Evolutionary conservation across 1,140 invertebrate species (phyloP), one percentile per base, ranked within the genome.

Genomic region (Eriocheir sinensis): DNA sequence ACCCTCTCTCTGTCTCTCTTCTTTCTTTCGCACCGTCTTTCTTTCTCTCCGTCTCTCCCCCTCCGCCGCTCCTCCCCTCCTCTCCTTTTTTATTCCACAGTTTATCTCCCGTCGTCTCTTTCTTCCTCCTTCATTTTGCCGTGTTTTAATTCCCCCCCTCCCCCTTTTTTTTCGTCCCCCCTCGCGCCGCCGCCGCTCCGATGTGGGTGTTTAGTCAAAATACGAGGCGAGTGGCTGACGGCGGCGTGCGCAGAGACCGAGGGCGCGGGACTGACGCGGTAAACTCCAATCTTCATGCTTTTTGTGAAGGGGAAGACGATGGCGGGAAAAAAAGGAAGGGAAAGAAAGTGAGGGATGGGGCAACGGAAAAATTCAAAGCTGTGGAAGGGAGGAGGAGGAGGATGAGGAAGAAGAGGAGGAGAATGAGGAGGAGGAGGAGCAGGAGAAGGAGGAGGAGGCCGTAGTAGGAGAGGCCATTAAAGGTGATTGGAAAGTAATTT

Each of bases 401-500:
- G 80, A 53, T 48, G 44, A 48, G 44, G 44, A 48, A 21, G 36
- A 88, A 27, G 85, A 88, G 27, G 85, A 88, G n/a, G 32, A 34
- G 36, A 38, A 89, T 15, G 86, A 48, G n/a, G 38, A 48, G 48
- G 30, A 60, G 89, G 41, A 91, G 53, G 89, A 89, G 40, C 40
- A 32, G 12, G 88, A 32, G 89, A 41, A 34, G 89, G 44, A 60
- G 89, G 44, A 38, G 91, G 44, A 30, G 30, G 34, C 2, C 44
- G 44, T 38, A 34, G 34, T 81, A 40, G 44, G 44, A 92, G 60
- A 79, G 9, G 81, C 81, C 91, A 93, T 93, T 93, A 93, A 93
- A 93, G 91, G 91, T 93, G 91, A 93, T 93, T 93, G 91, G 91
- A 93, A 93, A 93, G 91, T 93, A 93, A 93, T 93, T 93, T 81